Evolutionary conservation across 2,797 vertebrate species (phyloP).

Genomic region (Chromis chromis): DNA sequence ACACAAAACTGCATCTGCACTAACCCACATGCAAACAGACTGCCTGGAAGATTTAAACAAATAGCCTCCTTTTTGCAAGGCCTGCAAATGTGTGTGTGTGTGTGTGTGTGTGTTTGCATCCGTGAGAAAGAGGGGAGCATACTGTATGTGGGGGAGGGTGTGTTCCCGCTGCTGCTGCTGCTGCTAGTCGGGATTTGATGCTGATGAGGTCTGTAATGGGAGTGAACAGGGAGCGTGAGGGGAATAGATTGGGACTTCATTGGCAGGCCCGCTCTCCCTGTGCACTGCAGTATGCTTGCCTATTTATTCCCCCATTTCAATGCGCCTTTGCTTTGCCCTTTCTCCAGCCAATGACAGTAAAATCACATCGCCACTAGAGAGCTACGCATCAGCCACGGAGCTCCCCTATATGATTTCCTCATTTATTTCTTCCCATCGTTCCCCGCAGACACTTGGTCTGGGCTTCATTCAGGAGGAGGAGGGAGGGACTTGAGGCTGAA

Average conservation of each 20-base stretch:
- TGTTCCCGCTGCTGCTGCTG: constrained; percentile 48
- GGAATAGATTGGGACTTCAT: constrained; percentile 82
- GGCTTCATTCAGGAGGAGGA: constrained; percentile 11
- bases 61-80: constrained; percentile 55
- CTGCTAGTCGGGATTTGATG: constrained; percentile 78
- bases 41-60: constrained; percentile 63
- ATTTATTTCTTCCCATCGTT: constrained; percentile 60
- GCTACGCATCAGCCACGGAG: constrained; percentile 58
- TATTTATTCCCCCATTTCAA: constrained; percentile 77
- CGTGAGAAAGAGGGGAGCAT: constrained; percentile 34
- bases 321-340: constrained; percentile 80
- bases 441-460: constrained; percentile 30
- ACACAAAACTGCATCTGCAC: constrained; percentile 20
- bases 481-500: constrained; percentile 40
- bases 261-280: constrained; percentile 68
- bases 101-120: constrained; percentile 29
- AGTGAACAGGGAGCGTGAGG: constrained; percentile 78
- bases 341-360: constrained; percentile 78
- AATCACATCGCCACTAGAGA: constrained; percentile 71
- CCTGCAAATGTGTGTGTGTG: constrained; percentile 51
- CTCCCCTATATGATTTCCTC: constrained; percentile 68
- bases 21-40: constrained; percentile 20
- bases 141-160: constrained; percentile 71
- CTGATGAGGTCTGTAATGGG: constrained; percentile 83
- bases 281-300: constrained; percentile 63